Conservation (phyloP, 2,888 invertebrate genomes). For the Sinelater perroti region DNA sequence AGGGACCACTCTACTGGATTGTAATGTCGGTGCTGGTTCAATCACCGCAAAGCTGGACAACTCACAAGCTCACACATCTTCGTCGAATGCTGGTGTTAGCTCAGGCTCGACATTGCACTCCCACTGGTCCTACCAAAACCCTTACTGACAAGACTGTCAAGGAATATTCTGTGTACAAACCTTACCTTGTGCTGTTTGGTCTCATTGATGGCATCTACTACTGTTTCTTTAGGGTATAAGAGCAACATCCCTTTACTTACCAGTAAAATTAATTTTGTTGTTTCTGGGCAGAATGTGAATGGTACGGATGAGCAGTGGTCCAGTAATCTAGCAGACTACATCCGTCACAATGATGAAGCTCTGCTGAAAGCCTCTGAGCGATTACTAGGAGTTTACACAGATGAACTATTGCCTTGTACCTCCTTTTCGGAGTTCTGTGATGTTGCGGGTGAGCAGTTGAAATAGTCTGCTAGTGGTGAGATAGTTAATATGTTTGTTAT, state of each 20-base stretch:
- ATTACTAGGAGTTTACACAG: constrained; percentile 82
- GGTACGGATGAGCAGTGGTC: constrained; percentile 89
- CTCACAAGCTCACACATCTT: constrained; percentile 74
- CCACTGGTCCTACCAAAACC: constrained; percentile 70
- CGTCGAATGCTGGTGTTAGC: constrained; percentile 79
- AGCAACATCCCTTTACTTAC: too few species aligned
- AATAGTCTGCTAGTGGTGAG: neutral
- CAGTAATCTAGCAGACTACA: constrained; percentile 87
- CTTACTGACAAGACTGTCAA: constrained; percentile 64
- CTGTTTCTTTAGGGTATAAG: constrained; percentile 81
- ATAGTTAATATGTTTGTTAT: constrained; percentile 41
- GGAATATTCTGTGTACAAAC: constrained; percentile 85
- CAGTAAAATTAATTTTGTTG: too few species aligned
- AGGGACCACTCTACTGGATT: constrained; percentile 90
- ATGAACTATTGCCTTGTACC: constrained; percentile 89
- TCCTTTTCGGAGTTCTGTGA: constrained; percentile 94
- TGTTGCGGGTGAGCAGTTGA: constrained; percentile 73
- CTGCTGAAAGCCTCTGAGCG: constrained; percentile 88
- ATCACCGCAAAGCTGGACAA: constrained; percentile 80
- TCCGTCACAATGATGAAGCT: constrained; percentile 91
- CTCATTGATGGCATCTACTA: constrained; percentile 85
- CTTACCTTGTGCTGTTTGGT: constrained; percentile 84
- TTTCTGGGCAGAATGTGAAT: constrained; percentile 68
- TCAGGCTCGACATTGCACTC: constrained; percentile 76
- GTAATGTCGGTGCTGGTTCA: constrained; percentile 83